Conservation (phyloP, 2,888 invertebrate species). For the Philonicus albiceps region DNA sequence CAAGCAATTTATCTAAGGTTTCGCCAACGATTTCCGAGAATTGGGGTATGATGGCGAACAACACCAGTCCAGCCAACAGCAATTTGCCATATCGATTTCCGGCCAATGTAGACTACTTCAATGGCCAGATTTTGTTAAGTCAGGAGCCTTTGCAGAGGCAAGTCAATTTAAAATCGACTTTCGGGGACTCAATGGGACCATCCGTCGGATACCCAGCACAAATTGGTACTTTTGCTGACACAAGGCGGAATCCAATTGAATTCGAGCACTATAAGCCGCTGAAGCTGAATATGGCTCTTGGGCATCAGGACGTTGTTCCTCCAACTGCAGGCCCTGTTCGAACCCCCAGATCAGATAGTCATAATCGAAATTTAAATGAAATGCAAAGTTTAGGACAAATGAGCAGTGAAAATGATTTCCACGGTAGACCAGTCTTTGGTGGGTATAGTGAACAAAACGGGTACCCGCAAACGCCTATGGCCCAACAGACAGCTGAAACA, state of each 20-base stretch:
- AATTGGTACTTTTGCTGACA: constrained; percentile 44
- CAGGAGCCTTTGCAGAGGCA: constrained; percentile 23
- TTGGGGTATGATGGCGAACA: constrained; percentile 2
- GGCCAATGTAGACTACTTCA: constrained; percentile 27
- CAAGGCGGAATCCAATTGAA: constrained; percentile 44
- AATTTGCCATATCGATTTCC: constrained; percentile 44
- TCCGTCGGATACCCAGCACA: constrained; percentile 34
- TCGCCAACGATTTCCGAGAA: neutral
- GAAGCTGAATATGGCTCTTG: constrained; percentile 5
- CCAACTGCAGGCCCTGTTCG: neutral
- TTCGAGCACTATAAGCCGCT: constrained; percentile 39
- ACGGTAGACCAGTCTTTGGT: neutral
- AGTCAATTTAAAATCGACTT: constrained; percentile 46
- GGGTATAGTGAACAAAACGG: neutral
- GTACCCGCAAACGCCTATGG: neutral
- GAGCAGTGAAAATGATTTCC: constrained; percentile 7
- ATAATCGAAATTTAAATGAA: constrained; percentile 39
- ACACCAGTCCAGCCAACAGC: constrained; percentile 14
- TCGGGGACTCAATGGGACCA: constrained; percentile 36
- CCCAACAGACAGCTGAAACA: neutral
- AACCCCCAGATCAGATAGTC: constrained; percentile 4
- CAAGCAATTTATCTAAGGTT: constrained; percentile 15
- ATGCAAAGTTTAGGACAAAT: constrained; percentile 33
- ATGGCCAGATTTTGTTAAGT: constrained; percentile 44
- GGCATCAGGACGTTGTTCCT: neutral